Evolutionary conservation across 2,113 vertebrate species (phyloP), one percentile per base, ranked within the genome.

Genomic region (Sceloporus tristichus): DNA sequence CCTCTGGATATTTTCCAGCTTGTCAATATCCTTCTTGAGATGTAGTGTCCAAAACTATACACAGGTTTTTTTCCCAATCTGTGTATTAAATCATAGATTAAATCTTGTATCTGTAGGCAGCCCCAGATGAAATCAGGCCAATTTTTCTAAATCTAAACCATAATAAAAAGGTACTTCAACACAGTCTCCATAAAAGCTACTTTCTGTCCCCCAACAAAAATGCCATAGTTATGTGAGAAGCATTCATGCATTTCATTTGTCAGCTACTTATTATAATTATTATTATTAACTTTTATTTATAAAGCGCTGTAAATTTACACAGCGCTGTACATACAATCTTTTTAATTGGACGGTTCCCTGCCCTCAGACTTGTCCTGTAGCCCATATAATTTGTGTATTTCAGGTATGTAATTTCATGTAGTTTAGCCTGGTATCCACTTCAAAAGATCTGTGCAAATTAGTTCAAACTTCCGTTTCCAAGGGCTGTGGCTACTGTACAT

Each of bases 381-480:
- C 16, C 13, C 16, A 62, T 62, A 62, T 18, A 62, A 62, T 62
- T 62, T 18, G 2, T 59, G 9, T 59, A 62, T 14, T 62, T 62
- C 59, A 14, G 16, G 59, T 62, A 62, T 62, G 59, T 62, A 62
- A 62, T 62, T 62, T 14, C 59, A 62, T 62, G 13, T 71, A 40
- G 6, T 80, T 66, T 66, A 65, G 38, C 38, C 2, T 5, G 11
- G 21, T 68, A 68, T 40, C 10, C 6, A 1, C 9, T 27, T 68
- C 5, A 82, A 70, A 76, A 59, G 66, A 88, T 10, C 54, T 40
- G 59, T 75, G 34, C 7, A 75, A 73, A 85, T 34, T 23, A 62
- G 19, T 6, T 76, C 74, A 48, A 2, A 66, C 48, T 90, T 94
- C 4, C 62, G 56, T 90, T 91, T 85, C 40, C 56, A 90, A 84